phyloP scores from a whole-genome alignment of 2,797 vertebrate genomes.

The Siniperca obscura region DNA sequence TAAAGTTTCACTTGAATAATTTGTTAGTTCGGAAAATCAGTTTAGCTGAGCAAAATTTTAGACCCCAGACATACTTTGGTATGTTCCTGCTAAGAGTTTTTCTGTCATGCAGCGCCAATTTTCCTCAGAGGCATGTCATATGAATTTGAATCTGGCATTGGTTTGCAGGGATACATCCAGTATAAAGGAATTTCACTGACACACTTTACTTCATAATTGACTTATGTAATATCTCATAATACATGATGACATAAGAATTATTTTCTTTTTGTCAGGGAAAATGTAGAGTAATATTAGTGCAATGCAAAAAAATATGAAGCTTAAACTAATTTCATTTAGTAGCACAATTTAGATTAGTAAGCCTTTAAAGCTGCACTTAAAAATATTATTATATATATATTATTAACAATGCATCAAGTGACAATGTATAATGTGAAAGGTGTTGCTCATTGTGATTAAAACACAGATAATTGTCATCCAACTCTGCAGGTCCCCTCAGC shows the following conservation, averaged over 20 bases:
- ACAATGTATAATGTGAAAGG: background rate
- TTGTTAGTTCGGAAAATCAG: slow-evolving; percentile 3
- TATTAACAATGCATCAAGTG: background rate
- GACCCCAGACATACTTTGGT: slow-evolving; percentile 38
- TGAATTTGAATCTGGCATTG: slow-evolving; percentile 26
- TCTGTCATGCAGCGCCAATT: slow-evolving; percentile 39
- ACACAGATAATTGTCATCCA: background rate
- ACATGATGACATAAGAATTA: background rate
- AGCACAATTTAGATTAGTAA: background rate
- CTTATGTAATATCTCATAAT: slow-evolving; percentile 21
- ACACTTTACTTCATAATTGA: slow-evolving; percentile 11
- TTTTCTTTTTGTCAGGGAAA: background rate
- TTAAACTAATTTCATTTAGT: background rate
- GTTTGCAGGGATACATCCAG: slow-evolving; percentile 23
- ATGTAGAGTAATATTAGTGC: background rate
- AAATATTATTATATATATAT: too few relatives aligned
- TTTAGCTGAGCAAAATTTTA: background rate
- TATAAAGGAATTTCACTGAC: slow-evolving; percentile 26
- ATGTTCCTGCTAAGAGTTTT: slow-evolving; percentile 38
- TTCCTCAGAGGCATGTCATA: slow-evolving; percentile 45
- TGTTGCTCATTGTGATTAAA: background rate
- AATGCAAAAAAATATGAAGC: background rate
- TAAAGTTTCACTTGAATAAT: slow-evolving; percentile 25
- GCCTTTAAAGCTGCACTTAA: background rate
- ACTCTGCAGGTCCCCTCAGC: background rate